Evolutionary conservation across 2,113 vertebrate species (phyloP), one percentile per base, ranked within the genome.

Genomic region (Aramus guarauna): DNA sequence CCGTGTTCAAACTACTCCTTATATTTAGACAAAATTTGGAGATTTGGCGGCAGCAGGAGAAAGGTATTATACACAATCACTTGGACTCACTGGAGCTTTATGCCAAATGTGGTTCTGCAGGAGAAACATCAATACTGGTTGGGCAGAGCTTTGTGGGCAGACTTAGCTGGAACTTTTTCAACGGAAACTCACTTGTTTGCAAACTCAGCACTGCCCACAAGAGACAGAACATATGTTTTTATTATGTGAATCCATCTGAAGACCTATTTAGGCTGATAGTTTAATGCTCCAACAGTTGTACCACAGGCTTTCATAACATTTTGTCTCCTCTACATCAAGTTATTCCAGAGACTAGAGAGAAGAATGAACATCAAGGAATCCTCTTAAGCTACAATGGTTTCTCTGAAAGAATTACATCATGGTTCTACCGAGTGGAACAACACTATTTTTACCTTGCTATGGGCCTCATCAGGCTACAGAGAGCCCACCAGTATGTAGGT

Each of bases 141-240:
- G 69, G 59, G 43, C 55, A 92, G 88, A 94, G 74, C 30, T 67
- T 92, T 92, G 71, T 58, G 56, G 45, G 43, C 72, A 90, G 88
- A 22, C 68, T 93, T 84, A 84, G 50, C 52, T 95, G 94, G 92
- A 96, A 92, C 47, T 48, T 88, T 90, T 77, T 80, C 82, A 84
- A 68, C 50, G 75, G 88, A 94, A 96, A 93, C 37, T 83, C 60
- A 68, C 36, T 93, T 18, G 5, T 78, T 79, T 96, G 78, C 85
- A 92, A 94, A 93, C 75, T 95, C 90, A 92, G 88, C 85, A 77
- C 83, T 91, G 68, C 79, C 90, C 85, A 95, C 30, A 93, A 89
- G 68, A 93, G 75, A 93, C 75, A 91, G 76, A 93, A 88, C 88
- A 84, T 74, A 86, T 88, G 82, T 77, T 36, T 89, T 92, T 96